Evolutionary conservation across 2,888 invertebrate species (phyloP), one percentile per base, ranked within the genome.

Genomic region (Agrochola litura): DNA sequence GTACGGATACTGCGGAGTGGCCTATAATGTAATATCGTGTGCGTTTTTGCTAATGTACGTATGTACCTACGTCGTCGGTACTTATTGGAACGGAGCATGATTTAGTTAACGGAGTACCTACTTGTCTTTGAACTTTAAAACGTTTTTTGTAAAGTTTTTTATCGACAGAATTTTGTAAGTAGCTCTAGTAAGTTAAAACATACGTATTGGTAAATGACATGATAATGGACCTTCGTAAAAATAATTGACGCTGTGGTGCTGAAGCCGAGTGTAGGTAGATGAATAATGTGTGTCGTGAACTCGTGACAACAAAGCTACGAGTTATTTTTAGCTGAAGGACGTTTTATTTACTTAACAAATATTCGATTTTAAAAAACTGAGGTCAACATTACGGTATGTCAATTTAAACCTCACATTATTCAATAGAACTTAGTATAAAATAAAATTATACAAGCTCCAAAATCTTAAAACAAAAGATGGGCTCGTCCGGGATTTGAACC

Each of bases 401-500:
- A 63, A 37, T 61, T 46, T 1, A 46, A 63, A 70, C n/a, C 12
- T n/a, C 37, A 22, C 1, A 52, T 61, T 54, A 43, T 14, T 43
- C 19, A 52, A 54, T 25, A 16, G 3, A 56, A 61, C 1, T 64
- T 30, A 25, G 0, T 5, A 61, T 14, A 22, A 66, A 14, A 22
- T 61, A 73, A 46, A 12, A 37, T 43, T 14, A 6, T 16, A 41
- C 1, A 63, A 60, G 6, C 12, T 46, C 4, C 43, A 72, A 74
- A 76, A 86, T 71, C 60, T 16, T 8, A 82, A 30, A 30, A 83
- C 66, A 86, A 83, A 76, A 82, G 66, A 49, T 84, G 97, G 97
- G 97, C 97, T 97, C 97, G 97, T 96, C 97, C 97, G 97, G 97
- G 97, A 97, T 96, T 97, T 97, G 96, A 97, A 97, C 97, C 97